These are phyloP conservation scores for Pollenia labialis DNA, from an alignment of 2,888 invertebrate species.

Conservation along the genomic window DNA sequence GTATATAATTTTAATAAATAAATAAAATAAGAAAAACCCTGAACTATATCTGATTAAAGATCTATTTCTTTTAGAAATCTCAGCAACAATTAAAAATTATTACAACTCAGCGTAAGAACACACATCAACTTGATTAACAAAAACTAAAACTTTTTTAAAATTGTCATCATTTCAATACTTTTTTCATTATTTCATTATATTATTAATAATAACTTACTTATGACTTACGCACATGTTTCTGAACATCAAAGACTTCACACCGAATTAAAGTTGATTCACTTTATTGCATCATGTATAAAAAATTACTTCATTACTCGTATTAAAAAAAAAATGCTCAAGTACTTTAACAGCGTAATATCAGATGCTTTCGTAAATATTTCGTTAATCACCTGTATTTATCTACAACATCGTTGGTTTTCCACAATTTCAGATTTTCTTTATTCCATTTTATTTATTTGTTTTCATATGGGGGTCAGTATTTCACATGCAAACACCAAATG, in stretches of 20 bases:
- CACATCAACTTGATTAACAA: too few relatives aligned
- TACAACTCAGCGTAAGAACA: too few relatives aligned
- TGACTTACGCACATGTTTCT: background rate
- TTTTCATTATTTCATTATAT: too few relatives aligned
- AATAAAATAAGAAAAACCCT: too few relatives aligned
- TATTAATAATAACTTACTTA: background rate
- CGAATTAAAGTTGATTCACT: constrained; percentile 10
- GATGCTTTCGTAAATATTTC: constrained; percentile 18
- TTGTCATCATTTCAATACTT: too few relatives aligned
- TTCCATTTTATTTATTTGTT: constrained; percentile 25
- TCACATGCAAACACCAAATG: constrained; percentile 58
- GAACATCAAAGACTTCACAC: constrained; percentile 21
- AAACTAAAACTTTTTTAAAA: too few relatives aligned
- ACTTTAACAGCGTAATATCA: background rate
- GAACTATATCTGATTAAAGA: too few relatives aligned
- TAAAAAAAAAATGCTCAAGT: background rate
- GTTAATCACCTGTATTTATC: constrained; percentile 26
- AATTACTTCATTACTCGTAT: constrained; percentile 17
- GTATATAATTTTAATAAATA: too few relatives aligned
- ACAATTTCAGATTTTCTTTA: constrained; percentile 33
- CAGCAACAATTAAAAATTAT: too few relatives aligned
- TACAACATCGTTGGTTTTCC: constrained; percentile 1
- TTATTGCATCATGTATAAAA: constrained; percentile 30
- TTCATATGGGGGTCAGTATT: constrained; percentile 64
- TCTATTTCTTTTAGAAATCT: too few relatives aligned